Base-by-base conservation (phyloP, 2,888 invertebrate genomes). In the Limnephilus auricula region DNA sequence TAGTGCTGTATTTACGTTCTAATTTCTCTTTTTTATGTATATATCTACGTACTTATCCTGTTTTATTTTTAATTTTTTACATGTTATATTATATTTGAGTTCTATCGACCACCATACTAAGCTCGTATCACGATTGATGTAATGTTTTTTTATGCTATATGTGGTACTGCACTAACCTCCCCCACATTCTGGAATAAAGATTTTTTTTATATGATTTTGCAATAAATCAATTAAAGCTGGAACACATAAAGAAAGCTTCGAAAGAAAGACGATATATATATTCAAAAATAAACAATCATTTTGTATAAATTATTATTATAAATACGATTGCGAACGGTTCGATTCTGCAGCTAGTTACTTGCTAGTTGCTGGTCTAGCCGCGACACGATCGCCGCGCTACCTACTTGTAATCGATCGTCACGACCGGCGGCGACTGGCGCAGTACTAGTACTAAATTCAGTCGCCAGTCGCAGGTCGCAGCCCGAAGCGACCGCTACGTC, bases 391-490 rank as follows among this genome's bases (percentile, higher is more conserved):
- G 80, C 80, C 12, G 82, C 82, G 18, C 32, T 25, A 65, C 65
- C 25, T 9, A 65, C 65, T 65, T 25, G 34, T 5, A 32, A 82
- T 82, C 34, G 82, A 82, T 82, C 12, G 82, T 37, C 34, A 37
- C 82, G 82, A 32, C 34, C 32, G 25, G 82, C 32, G 25, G 82
- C 82, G 34, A 32, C 82, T 25, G 25, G 25, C 25, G 65, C 25
- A 65, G 65, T 65, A 65, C n/a, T 6, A 65, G 65, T 65, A 65
- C n/a, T 6, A 25, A 65, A 65, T 65, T 80, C 80, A 32, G 87
- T 65, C 78, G 78, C 32, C 30, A 50, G 87, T 87, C 87, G 87
- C 65, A 65, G 65, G 87, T 87, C 87, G 87, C 65, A 65, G 65
- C 87, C 87, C 50, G 50, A 30, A 30, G 50, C 32, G 84, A 32